Base-by-base conservation (phyloP, 2,797 vertebrate genomes). In the Pelodytes ibericus region DNA sequence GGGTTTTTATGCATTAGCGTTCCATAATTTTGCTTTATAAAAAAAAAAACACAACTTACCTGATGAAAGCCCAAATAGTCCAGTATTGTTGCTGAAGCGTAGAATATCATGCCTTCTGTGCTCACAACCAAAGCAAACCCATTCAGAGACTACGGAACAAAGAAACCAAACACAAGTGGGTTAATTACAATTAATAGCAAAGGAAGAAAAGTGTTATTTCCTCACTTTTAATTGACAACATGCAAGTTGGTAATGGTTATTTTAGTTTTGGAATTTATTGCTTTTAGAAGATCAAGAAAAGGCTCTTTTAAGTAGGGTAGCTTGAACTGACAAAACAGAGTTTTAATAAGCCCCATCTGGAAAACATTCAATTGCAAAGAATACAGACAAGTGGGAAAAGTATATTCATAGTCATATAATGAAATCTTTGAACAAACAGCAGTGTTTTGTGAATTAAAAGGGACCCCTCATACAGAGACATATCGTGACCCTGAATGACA, bases 51-150 rank as follows among this genome's bases (percentile, higher is more conserved):
- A 22, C 2, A 24, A 72, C 83, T 86, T 89, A 99, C 97, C 95
- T 99, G 97, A 86, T 99, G 96, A 88, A 99, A 99, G 51, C 97
- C 97, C 83, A 99, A 88, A 73, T 98, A 97, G 87, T 99, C 95
- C 82, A 93, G 91, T 22, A 99, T 99, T 2, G 96, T 96, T 0
- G 96, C 94, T 0, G 97, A 99, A 0, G 95, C 94, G 3, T 99
- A 99, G 80, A 99, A 99, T 75, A 99, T 95, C 91, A 95, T 92
- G 47, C 96, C 97, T 47, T 98, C 96, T 2, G 93, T 92, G 80
- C 94, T 97, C 82, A 98, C 95, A 56, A 98, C 94, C 90, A 99
- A 81, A 0, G 95, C 94, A 63, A 99, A 98, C 74, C 97, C 96
- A 22, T 94, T 93, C 72, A 99, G 88, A 65, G 96, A 95, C 97